Evolutionary conservation across 2,113 vertebrate genomes (phyloP).

Genomic region (Perccottus glenii): DNA sequence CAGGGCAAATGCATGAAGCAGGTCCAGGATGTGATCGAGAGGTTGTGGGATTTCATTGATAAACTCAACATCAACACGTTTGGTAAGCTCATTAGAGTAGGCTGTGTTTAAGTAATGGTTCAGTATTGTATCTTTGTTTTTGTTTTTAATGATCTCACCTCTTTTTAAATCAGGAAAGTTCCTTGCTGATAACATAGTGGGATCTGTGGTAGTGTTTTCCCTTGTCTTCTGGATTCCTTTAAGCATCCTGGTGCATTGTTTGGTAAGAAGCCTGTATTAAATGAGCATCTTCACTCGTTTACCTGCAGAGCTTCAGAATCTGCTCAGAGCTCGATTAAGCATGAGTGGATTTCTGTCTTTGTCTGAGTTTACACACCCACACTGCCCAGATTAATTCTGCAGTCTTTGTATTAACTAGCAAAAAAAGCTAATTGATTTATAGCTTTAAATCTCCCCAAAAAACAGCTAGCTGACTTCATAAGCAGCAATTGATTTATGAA

Average conservation of each 20-base stretch:
- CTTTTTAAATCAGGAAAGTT: slow-evolving; percentile 87
- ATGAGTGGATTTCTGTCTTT: too few species aligned
- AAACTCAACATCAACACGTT: slow-evolving; percentile 97
- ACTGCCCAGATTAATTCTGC: too few species aligned
- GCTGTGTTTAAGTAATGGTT: background rate
- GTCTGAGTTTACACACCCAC: too few species aligned
- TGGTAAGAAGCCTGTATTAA: slow-evolving; percentile 84
- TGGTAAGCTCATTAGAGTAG: slow-evolving; percentile 74
- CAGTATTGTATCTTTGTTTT: background rate
- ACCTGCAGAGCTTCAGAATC: too few species aligned
- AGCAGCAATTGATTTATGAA: too few species aligned
- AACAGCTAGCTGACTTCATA: too few species aligned
- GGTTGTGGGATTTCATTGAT: slow-evolving; percentile 99
- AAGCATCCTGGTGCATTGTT: slow-evolving; percentile 96
- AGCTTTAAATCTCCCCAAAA: too few species aligned
- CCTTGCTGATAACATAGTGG: slow-evolving; percentile 96
- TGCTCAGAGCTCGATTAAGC: too few species aligned
- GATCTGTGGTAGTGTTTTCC: slow-evolving; percentile 98
- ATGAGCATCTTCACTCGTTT: too few species aligned
- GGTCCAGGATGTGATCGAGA: slow-evolving; percentile 96
- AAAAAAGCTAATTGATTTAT: too few species aligned
- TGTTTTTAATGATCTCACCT: background rate
- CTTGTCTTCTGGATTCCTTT: slow-evolving; percentile 96
- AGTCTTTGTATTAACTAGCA: too few species aligned
- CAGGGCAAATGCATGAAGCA: slow-evolving; percentile 98